A percentile compares a stretch with the other conserved stretches of the same genome.
phyloP scores from a whole-genome alignment of 2,797 vertebrate genomes.

The Delichon dasypus region DNA sequence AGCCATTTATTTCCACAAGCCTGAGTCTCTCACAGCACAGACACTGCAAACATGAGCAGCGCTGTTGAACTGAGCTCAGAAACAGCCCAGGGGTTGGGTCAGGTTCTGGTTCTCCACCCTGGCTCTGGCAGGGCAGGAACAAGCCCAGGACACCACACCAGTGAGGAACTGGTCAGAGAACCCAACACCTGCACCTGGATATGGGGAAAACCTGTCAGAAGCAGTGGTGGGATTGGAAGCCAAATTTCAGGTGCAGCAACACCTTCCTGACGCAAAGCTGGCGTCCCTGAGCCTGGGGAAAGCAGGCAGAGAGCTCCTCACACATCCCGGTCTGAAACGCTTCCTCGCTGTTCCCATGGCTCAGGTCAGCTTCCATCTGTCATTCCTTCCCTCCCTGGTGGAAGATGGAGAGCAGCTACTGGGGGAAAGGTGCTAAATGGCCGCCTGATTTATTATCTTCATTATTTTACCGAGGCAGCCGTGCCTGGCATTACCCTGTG shows the following conservation, averaged over 20 bases:
- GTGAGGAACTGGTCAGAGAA: neutral
- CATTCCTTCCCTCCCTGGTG: neutral
- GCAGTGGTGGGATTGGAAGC: neutral
- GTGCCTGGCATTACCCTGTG: neutral
- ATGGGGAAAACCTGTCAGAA: neutral
- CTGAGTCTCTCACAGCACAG: neutral
- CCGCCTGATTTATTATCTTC: neutral
- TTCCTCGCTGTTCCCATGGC: neutral
- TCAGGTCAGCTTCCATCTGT: neutral
- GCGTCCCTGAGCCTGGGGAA: neutral
- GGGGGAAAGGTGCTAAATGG: neutral
- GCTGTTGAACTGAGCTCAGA: neutral
- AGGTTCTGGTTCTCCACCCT: fast-evolving
- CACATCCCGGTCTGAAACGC: neutral
- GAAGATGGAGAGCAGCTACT: neutral
- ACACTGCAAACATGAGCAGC: fast-evolving
- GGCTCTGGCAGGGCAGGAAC: neutral
- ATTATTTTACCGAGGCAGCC: neutral
- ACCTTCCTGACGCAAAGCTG: neutral
- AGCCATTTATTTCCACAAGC: neutral
- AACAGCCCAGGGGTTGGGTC: neutral
- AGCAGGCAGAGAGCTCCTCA: neutral
- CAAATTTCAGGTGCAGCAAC: neutral
- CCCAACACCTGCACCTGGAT: no score
- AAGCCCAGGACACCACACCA: neutral